These are phyloP conservation scores for Idris sp. DNA, from an alignment of 1,140 invertebrate species.

Conservation along the genomic window DNA sequence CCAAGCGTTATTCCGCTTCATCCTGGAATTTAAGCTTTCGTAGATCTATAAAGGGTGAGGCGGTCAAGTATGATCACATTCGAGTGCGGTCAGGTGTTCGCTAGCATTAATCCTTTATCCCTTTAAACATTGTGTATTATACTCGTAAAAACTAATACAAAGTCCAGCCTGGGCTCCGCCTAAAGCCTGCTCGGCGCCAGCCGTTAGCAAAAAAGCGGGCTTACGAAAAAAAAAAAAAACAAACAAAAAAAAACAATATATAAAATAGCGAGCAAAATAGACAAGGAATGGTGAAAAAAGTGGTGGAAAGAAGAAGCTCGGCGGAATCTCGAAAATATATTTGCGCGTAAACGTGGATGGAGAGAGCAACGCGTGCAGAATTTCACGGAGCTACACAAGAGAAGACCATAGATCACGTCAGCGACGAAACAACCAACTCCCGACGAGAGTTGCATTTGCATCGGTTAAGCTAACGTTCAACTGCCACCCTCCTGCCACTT, in stretches of 20 bases:
- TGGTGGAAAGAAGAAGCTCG: slow-evolving; percentile 22
- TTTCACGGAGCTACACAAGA: slow-evolving; percentile 58
- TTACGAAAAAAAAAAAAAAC: too few species aligned
- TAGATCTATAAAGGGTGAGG: slow-evolving; percentile 67
- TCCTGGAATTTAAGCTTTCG: slow-evolving; percentile 62
- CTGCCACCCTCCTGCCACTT: slow-evolving; percentile 57
- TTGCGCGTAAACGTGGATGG: slow-evolving; percentile 5
- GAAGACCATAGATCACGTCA: slow-evolving; percentile 70
- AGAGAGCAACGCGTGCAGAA: too few species aligned
- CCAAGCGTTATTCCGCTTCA: slow-evolving; percentile 65
- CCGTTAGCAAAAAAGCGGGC: slow-evolving; percentile 46
- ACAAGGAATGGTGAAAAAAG: slow-evolving; percentile 15
- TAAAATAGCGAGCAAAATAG: slow-evolving; percentile 2
- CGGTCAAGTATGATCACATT: slow-evolving; percentile 49
- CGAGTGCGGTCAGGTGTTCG: slow-evolving; percentile 70
- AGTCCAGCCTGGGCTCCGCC: slow-evolving; percentile 63
- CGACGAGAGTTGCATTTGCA: slow-evolving; percentile 74
- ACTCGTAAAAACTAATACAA: slow-evolving; percentile 78
- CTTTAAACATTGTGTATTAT: slow-evolving; percentile 79
- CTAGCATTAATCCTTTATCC: slow-evolving; percentile 77
- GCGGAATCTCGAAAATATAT: slow-evolving; percentile 33
- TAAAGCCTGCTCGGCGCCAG: slow-evolving; percentile 70
- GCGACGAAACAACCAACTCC: slow-evolving; percentile 74
- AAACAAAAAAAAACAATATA: too few species aligned
- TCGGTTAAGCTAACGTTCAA: slow-evolving; percentile 68